Evolutionary conservation across 2,888 invertebrate genomes (phyloP).

Genomic region (Microctonus aethiopoides): DNA sequence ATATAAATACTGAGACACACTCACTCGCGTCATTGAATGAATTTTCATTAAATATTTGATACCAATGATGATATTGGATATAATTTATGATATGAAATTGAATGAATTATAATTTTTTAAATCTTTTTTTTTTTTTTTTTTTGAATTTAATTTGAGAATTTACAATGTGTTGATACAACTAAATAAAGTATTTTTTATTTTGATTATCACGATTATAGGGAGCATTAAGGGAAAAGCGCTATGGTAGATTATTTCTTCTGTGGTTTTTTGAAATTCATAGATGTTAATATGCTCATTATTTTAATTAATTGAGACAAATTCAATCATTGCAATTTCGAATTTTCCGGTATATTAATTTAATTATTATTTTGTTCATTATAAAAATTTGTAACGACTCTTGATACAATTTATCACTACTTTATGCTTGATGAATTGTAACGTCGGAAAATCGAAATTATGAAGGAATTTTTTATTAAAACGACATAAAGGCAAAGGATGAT

Average conservation of each 20-base stretch:
- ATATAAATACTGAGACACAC: background rate
- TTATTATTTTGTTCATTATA: background rate
- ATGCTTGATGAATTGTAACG: background rate
- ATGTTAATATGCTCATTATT: too few relatives aligned
- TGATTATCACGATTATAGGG: background rate
- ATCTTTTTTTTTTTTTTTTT: background rate
- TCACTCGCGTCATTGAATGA: background rate
- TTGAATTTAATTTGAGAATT: background rate
- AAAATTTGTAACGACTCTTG: background rate
- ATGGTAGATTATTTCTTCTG: too few relatives aligned
- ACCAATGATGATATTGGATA: background rate
- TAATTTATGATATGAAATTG: too few relatives aligned
- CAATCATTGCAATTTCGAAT: constrained; percentile 20
- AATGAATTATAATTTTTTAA: background rate
- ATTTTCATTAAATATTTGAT: background rate
- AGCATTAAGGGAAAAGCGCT: background rate
- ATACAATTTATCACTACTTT: too few relatives aligned
- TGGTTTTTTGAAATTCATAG: too few relatives aligned
- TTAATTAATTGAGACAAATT: too few relatives aligned
- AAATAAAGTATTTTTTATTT: background rate
- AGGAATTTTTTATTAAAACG: background rate
- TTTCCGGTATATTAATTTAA: constrained; percentile 13
- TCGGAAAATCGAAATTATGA: constrained; percentile 29
- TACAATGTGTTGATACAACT: background rate
- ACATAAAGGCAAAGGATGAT: background rate